These are phyloP conservation scores for Gallirallus australis DNA, from an alignment of 2,797 vertebrate species.

Conservation along the genomic window DNA sequence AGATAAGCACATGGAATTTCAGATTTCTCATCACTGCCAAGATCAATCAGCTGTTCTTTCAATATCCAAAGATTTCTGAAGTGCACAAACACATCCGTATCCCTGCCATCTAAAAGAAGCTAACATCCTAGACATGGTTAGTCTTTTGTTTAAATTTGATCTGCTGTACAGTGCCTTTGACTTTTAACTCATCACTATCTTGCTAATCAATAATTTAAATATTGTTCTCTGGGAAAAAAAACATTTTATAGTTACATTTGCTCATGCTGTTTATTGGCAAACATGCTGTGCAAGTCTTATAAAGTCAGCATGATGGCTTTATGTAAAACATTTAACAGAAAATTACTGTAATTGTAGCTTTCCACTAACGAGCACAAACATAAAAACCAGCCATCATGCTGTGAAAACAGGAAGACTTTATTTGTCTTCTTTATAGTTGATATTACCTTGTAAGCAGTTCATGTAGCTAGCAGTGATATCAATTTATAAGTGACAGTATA, in stretches of 20 bases:
- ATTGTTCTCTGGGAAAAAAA: not conserved
- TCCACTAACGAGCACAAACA: not conserved
- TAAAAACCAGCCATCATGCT: not conserved
- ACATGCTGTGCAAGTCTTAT: not conserved
- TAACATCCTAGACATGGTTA: not conserved
- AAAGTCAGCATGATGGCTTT: not conserved
- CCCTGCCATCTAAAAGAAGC: not conserved
- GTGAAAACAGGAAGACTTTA: not conserved
- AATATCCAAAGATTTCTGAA: not conserved
- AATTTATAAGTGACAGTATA: not conserved
- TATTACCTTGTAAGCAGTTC: not conserved
- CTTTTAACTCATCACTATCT: not conserved
- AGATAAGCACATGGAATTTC: not conserved
- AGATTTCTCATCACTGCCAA: not conserved
- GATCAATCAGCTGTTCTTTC: not conserved
- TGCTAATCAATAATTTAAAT: constrained; percentile 20
- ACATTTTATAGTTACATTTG: not conserved
- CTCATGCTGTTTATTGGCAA: not conserved
- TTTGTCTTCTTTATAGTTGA: not conserved
- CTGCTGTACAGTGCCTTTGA: not conserved
- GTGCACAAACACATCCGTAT: not conserved
- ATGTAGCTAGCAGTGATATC: not conserved
- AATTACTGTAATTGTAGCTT: not conserved
- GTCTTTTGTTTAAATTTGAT: not conserved
- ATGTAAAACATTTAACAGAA: not conserved